Evolutionary conservation across 2,888 invertebrate species (phyloP), one percentile per base, ranked within the genome.

Genomic region (Torymus auratus): DNA sequence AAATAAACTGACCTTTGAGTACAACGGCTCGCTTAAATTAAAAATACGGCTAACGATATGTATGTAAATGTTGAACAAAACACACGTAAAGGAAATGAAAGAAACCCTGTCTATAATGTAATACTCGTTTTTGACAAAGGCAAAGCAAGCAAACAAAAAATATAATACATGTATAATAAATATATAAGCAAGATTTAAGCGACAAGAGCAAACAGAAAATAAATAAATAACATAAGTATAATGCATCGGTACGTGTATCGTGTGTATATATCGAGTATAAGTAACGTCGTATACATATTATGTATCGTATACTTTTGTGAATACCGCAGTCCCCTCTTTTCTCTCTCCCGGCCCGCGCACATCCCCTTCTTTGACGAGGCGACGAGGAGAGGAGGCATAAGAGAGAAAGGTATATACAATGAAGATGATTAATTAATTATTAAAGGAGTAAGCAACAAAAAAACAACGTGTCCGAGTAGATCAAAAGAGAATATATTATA

Each of bases 281-380:
- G 50, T 75, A 79, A 41, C 72, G 58, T 62, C 78, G n/a, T 72
- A 75, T 23, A 52, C 17, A 69, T 72, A 23, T 64, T 41, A 65
- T 78, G 53, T 17, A 68, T 61, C 64, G 68, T 61, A 71, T 79
- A 80, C 79, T 69, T 80, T 80, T 82, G 77, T 80, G 76, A 82
- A 82, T 80, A 82, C 53, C 12, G 64, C 64, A 79, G 76, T 72
- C 2, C 15, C 20, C 68, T 69, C 64, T 78, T 71, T 56, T 70
- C n/a, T n/a, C 41, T 41, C 41, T 41, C 7, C 7, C 41, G 7
- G 7, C 41, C 7, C 41, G 7, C 41, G 7, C 41, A 41, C 7
- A 7, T 41, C 7, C 7, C 53, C 23, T 69, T 56, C 13, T 61
- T 62, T 62, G 61, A 61, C 50, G 50, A 67, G 41, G 41, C 41